Evolutionary conservation across 1,140 invertebrate genomes (phyloP).

Genomic region (Microplitis demolitor): DNA sequence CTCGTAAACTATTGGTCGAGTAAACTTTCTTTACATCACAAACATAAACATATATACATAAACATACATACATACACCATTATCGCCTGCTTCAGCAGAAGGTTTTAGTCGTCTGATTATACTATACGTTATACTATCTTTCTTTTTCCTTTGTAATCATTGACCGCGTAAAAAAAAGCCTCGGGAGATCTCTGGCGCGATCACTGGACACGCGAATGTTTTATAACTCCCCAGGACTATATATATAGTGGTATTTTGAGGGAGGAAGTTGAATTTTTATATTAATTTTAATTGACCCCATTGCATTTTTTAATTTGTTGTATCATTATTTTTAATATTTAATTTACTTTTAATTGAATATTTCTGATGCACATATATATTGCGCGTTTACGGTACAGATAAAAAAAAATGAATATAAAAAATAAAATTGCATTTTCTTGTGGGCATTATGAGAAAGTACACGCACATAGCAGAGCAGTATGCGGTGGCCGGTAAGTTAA

Average conservation of each 20-base stretch:
- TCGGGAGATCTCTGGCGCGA: background rate
- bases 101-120: background rate
- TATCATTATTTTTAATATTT: background rate
- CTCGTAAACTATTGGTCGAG: no score
- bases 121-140: background rate
- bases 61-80: no score
- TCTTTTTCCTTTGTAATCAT: constrained; percentile 9
- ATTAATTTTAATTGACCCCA: constrained; percentile 28
- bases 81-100: background rate
- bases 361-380: background rate
- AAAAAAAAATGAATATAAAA: no score
- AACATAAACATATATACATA: no score
- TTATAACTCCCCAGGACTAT: background rate
- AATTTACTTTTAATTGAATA: constrained; percentile 3
- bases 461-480: background rate
- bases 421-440: background rate
- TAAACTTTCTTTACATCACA: no score
- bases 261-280: constrained; percentile 8
- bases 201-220: constrained; percentile 6
- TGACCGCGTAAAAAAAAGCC: constrained; percentile 10
- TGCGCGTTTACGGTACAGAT: no score
- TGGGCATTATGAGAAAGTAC: background rate
- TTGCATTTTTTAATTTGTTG: constrained; percentile 9
- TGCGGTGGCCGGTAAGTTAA: no score
- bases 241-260: background rate